Conservation (phyloP, 2,113 vertebrate genomes). For the Syngnathoides biaculeatus region DNA sequence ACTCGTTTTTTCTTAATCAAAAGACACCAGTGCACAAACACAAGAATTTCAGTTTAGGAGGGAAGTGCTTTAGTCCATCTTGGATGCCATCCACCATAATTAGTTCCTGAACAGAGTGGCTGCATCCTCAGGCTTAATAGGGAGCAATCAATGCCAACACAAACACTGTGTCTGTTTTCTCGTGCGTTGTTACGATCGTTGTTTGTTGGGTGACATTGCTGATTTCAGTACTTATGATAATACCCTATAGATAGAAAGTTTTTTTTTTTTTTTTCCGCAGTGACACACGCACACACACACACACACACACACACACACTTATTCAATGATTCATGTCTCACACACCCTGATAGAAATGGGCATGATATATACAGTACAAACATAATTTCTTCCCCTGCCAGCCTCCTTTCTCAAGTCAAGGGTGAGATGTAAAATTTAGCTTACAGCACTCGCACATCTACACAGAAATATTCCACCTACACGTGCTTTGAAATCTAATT, state of each 20-base stretch:
- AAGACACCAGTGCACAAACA: slow-evolving; percentile 29
- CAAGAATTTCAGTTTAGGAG: slow-evolving; percentile 46
- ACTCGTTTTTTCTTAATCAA: slow-evolving; percentile 17
- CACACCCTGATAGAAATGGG: slow-evolving; percentile 17
- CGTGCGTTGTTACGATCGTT: slow-evolving; percentile 24
- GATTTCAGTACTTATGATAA: slow-evolving; percentile 25
- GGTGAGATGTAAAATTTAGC: slow-evolving; percentile 68
- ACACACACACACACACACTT: not conserved
- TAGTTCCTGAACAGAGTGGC: slow-evolving; percentile 60
- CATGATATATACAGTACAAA: slow-evolving; percentile 50
- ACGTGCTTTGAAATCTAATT: slow-evolving; percentile 66
- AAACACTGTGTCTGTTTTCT: slow-evolving; percentile 49
- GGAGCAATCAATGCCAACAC: slow-evolving; percentile 66
- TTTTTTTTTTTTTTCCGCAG: slow-evolving; percentile 12
- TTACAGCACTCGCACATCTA: slow-evolving; percentile 48
- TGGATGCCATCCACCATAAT: slow-evolving; percentile 66
- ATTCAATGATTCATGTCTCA: not conserved
- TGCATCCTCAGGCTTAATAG: slow-evolving; percentile 63
- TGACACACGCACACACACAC: slow-evolving; percentile 4
- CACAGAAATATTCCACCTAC: slow-evolving; percentile 69
- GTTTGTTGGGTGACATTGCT: slow-evolving; percentile 33
- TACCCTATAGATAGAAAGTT: slow-evolving; percentile 7
- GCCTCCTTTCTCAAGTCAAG: slow-evolving; percentile 56
- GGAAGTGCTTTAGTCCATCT: slow-evolving; percentile 45
- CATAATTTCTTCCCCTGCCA: slow-evolving; percentile 43